These are phyloP conservation scores for Holocentrus rufus DNA, from an alignment of 2,797 vertebrate genomes.

Conservation along the genomic window DNA sequence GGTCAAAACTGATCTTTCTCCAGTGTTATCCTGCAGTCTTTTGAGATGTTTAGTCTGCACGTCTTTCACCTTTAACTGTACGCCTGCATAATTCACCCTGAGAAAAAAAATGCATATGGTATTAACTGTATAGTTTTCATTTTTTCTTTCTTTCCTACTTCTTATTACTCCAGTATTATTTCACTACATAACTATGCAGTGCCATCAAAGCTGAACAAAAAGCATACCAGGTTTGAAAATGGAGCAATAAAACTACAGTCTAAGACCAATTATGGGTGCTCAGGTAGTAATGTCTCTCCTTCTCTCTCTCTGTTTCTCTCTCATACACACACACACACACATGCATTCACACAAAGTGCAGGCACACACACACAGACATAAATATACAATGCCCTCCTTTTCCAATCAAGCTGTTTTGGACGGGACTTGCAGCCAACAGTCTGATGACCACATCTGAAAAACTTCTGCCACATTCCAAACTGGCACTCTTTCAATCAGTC, in stretches of 20 bases:
- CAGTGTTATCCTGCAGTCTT: neutral
- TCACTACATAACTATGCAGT: conserved; percentile 82
- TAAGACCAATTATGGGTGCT: conserved; percentile 81
- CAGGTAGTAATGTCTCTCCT: conserved; percentile 67
- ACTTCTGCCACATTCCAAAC: conserved; percentile 35
- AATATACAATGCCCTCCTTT: conserved; percentile 49
- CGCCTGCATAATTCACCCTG: conserved; percentile 51
- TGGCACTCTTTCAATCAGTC: conserved; percentile 27
- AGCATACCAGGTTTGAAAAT: conserved; percentile 64
- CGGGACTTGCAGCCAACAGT: conserved; percentile 42
- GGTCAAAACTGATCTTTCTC: neutral
- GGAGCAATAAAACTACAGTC: conserved; percentile 73
- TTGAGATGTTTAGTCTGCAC: conserved; percentile 28
- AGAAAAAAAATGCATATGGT: conserved; percentile 50
- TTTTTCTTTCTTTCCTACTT: conserved; percentile 36
- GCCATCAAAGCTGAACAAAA: conserved; percentile 76
- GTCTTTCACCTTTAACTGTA: conserved; percentile 29
- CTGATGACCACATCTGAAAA: conserved; percentile 54
- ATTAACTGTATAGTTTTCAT: conserved; percentile 59
- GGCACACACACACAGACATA: conserved; percentile 36
- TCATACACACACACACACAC: conserved; percentile 22
- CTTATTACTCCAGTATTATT: conserved; percentile 61
- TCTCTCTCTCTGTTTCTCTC: conserved; percentile 17
- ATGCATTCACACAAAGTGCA: neutral
- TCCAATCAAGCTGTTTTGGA: conserved; percentile 43